Percentiles rank a stretch among this genome's conserved stretches.
Evolutionary conservation across 1,140 invertebrate genomes (phyloP).

Genomic region (Drosophila subpulchrella): DNA sequence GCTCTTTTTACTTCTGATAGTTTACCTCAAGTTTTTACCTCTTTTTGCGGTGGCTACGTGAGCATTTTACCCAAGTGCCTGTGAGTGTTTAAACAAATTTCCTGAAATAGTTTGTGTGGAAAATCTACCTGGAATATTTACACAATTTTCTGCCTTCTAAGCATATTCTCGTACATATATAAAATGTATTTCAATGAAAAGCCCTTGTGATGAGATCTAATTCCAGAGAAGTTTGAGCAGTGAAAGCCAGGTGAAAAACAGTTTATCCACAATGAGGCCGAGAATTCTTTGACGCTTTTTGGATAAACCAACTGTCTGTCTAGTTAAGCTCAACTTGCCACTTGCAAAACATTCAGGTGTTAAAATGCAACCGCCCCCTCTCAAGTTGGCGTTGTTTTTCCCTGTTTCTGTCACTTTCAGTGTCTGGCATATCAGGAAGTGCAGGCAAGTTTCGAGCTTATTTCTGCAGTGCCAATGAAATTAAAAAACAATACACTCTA

Average conservation of each 20-base stretch:
- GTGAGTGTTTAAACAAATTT: constrained; percentile 29
- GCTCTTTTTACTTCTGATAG: constrained; percentile 39
- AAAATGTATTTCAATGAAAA: background rate
- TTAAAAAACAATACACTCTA: constrained; percentile 46
- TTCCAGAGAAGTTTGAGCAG: background rate
- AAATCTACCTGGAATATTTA: constrained; percentile 8
- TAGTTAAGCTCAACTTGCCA: constrained; percentile 40
- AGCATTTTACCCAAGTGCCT: constrained; percentile 38
- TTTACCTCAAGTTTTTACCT: constrained; percentile 20
- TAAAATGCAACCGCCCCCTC: constrained; percentile 8
- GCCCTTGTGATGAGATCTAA: constrained; percentile 2
- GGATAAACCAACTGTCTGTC: constrained; percentile 40
- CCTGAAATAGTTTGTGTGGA: background rate
- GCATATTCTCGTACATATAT: background rate
- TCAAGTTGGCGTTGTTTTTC: background rate
- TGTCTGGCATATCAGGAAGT: constrained; percentile 36
- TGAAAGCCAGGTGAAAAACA: constrained; percentile 10
- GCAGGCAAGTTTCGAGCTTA: constrained; percentile 42
- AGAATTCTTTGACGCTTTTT: constrained; percentile 35
- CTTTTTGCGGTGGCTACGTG: constrained; percentile 35
- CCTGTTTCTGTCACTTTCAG: constrained; percentile 24
- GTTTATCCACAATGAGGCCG: constrained; percentile 22
- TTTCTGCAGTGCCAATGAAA: constrained; percentile 51
- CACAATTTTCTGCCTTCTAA: constrained; percentile 31
- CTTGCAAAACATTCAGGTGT: constrained; percentile 39